Conservation (phyloP, 2,888 invertebrate genomes). For the Thumatha senex region DNA sequence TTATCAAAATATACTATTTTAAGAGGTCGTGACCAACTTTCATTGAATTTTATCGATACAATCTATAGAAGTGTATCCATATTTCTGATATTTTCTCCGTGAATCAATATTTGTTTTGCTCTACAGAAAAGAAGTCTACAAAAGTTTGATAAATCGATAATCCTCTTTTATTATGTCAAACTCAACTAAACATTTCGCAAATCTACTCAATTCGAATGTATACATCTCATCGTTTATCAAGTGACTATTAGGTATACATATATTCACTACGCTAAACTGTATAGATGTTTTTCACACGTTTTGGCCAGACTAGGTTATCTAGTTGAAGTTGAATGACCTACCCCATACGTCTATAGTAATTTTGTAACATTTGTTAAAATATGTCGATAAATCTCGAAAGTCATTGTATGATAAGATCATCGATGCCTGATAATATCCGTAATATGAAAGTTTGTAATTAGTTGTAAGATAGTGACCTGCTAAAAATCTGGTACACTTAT, state of each 20-base stretch:
- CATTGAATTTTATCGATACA: slow-evolving; percentile 38
- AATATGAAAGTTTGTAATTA: slow-evolving; percentile 20
- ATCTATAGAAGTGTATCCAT: slow-evolving; percentile 31
- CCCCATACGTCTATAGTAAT: slow-evolving; percentile 46
- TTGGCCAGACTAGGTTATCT: slow-evolving; percentile 46
- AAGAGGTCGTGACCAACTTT: slow-evolving; percentile 29
- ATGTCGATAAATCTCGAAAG: slow-evolving; percentile 37
- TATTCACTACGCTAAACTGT: slow-evolving; percentile 47
- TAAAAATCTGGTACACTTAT: slow-evolving; percentile 17
- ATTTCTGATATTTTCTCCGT: slow-evolving; percentile 38
- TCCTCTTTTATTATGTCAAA: slow-evolving; percentile 13
- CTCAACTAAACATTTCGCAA: slow-evolving; percentile 45
- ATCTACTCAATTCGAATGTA: slow-evolving; percentile 42
- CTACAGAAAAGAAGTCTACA: slow-evolving; percentile 23
- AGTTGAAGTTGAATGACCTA: slow-evolving; percentile 68
- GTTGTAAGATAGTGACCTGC: slow-evolving; percentile 16
- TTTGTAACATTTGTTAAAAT: slow-evolving; percentile 51
- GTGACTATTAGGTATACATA: slow-evolving; percentile 54
- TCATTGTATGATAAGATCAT: slow-evolving; percentile 57
- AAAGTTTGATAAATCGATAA: slow-evolving; percentile 35
- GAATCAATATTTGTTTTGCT: slow-evolving; percentile 48
- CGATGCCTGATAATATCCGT: slow-evolving; percentile 31
- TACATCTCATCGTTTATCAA: slow-evolving; percentile 61
- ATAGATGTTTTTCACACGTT: slow-evolving; percentile 58
- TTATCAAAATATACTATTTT: slow-evolving; percentile 34